A percentile compares a stretch with the other conserved stretches of the same genome.
These are phyloP conservation scores for Anthopleura sola DNA, from an alignment of 64 coral and sea anemone species.

Conservation along the genomic window DNA sequence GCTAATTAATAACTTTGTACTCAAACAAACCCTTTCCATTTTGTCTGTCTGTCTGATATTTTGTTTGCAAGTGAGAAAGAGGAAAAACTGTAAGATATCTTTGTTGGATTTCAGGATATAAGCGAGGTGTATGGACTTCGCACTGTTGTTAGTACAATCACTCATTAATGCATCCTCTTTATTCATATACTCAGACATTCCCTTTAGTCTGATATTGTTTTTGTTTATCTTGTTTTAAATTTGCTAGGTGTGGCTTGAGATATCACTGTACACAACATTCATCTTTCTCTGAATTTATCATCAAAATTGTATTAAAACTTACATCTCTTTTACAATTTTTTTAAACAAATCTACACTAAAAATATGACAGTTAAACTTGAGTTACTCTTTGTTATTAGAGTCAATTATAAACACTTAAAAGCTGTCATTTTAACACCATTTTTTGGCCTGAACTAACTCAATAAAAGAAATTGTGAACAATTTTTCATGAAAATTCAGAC, in stretches of 20 bases:
- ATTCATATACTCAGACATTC: background rate
- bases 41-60: background rate
- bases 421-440: too few relatives aligned
- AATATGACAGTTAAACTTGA: too few relatives aligned
- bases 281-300: background rate
- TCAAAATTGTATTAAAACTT: too few relatives aligned
- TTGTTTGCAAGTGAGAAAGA: background rate
- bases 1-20: background rate
- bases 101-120: background rate
- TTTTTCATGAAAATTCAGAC: background rate
- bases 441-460: too few relatives aligned
- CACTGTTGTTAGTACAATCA: conserved; percentile 22
- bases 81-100: background rate
- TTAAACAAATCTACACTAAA: too few relatives aligned
- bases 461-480: too few relatives aligned
- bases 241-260: background rate
- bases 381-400: too few relatives aligned
- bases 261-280: background rate
- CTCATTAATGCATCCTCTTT: background rate
- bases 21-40: background rate
- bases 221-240: background rate
- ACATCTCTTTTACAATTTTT: too few relatives aligned
- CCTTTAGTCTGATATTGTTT: background rate
- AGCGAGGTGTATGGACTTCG: conserved; percentile 4
- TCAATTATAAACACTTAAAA: too few relatives aligned